phyloP scores from a whole-genome alignment of 2,113 vertebrate species.

The Cynopterus brachyotis region DNA sequence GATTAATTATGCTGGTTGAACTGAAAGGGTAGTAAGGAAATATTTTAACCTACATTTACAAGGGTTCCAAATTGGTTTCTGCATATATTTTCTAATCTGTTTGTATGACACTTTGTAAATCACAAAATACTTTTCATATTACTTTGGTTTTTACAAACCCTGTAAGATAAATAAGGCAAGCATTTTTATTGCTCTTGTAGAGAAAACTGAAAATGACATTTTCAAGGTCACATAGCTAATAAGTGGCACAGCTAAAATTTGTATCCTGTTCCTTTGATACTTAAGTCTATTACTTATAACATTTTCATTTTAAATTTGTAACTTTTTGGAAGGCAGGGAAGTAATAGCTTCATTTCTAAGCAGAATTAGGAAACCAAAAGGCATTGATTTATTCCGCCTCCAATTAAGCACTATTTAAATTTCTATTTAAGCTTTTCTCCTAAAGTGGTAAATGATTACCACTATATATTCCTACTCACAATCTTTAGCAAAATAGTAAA shows the following conservation, averaged over 20 bases:
- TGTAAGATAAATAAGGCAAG: not conserved
- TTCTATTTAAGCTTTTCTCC: not conserved
- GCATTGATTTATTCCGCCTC: not conserved
- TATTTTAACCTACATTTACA: not conserved
- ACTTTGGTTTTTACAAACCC: not conserved
- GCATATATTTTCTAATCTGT: not conserved
- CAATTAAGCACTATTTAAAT: not conserved
- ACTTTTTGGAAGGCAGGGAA: not conserved
- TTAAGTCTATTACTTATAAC: not conserved
- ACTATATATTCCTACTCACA: not conserved
- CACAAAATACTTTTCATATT: not conserved
- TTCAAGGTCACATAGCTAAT: not conserved
- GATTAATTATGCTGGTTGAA: not conserved
- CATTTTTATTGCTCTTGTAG: not conserved
- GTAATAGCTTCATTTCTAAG: not conserved
- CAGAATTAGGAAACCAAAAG: not conserved
- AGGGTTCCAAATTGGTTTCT: not conserved
- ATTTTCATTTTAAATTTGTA: slow-evolving; percentile 40
- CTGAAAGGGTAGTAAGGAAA: not conserved
- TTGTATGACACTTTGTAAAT: not conserved
- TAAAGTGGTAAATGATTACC: not conserved
- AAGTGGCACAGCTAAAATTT: not conserved
- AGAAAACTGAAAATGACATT: not conserved
- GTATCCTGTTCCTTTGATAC: not conserved
- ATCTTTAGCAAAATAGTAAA: not conserved